Evolutionary conservation across 2,888 invertebrate genomes (phyloP).

Genomic region (Drosophila monieri): DNA sequence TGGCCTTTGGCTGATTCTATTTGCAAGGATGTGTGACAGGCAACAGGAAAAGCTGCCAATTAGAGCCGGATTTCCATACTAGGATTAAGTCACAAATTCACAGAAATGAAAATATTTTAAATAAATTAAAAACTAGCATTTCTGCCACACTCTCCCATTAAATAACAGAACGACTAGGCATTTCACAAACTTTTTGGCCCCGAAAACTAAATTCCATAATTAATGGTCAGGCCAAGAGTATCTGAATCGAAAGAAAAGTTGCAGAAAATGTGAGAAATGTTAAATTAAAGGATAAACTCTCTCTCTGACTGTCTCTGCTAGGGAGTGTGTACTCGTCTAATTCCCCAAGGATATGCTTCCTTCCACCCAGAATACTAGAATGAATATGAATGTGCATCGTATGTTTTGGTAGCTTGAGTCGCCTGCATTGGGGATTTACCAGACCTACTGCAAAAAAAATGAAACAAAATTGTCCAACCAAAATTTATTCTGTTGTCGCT

Average conservation of each 20-base stretch:
- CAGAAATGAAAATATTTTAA: conserved; percentile 28
- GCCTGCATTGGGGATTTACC: conserved; percentile 46
- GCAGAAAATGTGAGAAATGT: conserved; percentile 19
- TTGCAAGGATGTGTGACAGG: conserved; percentile 24
- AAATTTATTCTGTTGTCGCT: conserved; percentile 57
- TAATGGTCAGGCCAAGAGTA: conserved; percentile 27
- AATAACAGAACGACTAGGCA: conserved; percentile 11
- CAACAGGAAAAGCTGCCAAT: conserved; percentile 33
- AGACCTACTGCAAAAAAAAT: conserved; percentile 26
- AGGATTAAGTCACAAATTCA: conserved; percentile 22
- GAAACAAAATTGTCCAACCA: conserved; percentile 41
- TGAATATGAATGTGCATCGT: conserved; percentile 48
- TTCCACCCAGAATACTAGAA: conserved; percentile 32
- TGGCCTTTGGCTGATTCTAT: background rate
- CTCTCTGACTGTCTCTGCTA: conserved; percentile 21
- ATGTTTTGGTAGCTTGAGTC: conserved; percentile 43
- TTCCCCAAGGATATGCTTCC: conserved; percentile 47
- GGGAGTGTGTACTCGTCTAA: conserved; percentile 19
- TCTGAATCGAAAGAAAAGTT: conserved; percentile 25
- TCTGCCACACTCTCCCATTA: background rate
- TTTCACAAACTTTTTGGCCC: conserved; percentile 5
- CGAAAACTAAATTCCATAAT: conserved; percentile 34
- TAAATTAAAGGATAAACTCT: conserved; percentile 25
- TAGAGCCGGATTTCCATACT: conserved; percentile 28
- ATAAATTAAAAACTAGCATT: conserved; percentile 27